Conservation (phyloP, 2,113 vertebrate species). For the Rafetus swinhoei region DNA sequence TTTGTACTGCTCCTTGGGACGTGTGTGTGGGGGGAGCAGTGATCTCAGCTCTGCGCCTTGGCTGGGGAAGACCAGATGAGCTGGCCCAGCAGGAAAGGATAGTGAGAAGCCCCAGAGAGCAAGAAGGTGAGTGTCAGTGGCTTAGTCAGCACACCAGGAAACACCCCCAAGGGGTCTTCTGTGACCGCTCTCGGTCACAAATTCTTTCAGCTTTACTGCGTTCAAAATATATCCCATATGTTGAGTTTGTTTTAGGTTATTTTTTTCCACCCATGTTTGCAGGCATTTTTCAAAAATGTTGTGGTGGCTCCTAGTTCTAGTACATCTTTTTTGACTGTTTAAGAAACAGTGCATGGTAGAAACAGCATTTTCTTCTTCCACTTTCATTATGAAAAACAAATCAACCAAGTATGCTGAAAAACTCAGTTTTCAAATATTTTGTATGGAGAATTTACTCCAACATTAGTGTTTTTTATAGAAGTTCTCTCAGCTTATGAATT, state of each 20-base stretch:
- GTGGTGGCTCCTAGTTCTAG: neutral
- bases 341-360: neutral
- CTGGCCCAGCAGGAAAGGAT: no score
- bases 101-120: no score
- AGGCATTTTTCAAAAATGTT: neutral
- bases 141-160: no score
- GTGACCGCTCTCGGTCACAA: no score
- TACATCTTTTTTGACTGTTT: neutral
- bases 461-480: neutral
- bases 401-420: neutral
- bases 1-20: no score
- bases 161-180: no score
- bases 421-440: neutral
- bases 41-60: no score
- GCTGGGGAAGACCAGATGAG: no score
- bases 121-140: no score
- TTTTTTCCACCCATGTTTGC: neutral
- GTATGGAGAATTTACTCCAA: neutral
- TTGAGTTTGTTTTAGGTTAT: neutral
- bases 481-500: neutral
- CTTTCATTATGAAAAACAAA: neutral
- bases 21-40: no score
- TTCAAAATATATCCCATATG: neutral
- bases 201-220: neutral
- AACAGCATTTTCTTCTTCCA: neutral